Evolutionary conservation across 2,888 invertebrate species (phyloP).

Genomic region (Cetonia aurata): DNA sequence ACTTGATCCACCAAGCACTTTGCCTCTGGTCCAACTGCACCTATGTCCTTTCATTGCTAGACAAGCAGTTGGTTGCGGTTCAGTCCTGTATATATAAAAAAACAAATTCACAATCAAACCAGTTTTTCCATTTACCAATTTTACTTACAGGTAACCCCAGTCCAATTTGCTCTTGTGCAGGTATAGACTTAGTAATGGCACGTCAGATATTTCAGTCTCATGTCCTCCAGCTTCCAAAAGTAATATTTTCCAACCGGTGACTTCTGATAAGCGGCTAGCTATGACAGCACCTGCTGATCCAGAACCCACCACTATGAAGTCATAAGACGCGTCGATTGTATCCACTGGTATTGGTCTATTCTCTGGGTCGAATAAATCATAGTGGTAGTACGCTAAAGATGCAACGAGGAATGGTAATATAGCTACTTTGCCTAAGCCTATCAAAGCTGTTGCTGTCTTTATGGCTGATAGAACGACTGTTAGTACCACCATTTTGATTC

Average conservation of each 20-base stretch:
- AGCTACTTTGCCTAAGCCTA: constrained; percentile 79
- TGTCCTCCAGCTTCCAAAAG: constrained; percentile 89
- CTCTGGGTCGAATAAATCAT: constrained; percentile 88
- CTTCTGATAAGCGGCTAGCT: constrained; percentile 84
- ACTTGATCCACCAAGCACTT: constrained; percentile 88
- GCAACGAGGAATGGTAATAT: constrained; percentile 83
- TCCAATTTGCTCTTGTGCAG: constrained; percentile 91
- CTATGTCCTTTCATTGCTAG: constrained; percentile 88
- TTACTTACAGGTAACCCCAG: constrained; percentile 85
- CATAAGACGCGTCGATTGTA: constrained; percentile 78
- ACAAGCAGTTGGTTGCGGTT: constrained; percentile 86
- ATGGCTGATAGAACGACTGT: constrained; percentile 75
- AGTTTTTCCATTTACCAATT: no score
- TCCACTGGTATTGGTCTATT: constrained; percentile 80
- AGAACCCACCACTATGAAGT: constrained; percentile 86
- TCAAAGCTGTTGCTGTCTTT: constrained; percentile 78
- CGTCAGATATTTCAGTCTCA: constrained; percentile 89
- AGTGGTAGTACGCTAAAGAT: constrained; percentile 84
- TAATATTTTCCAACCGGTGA: constrained; percentile 82
- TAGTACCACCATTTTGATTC: constrained; percentile 41
- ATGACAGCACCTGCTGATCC: constrained; percentile 89
- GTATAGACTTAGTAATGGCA: constrained; percentile 87
- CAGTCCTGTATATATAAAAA: constrained; percentile 73
- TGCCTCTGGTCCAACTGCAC: constrained; percentile 92
- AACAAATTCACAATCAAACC: no score